Base-by-base conservation (phyloP, 2,113 vertebrate genomes). In the Romanogobio albipinnatus region DNA sequence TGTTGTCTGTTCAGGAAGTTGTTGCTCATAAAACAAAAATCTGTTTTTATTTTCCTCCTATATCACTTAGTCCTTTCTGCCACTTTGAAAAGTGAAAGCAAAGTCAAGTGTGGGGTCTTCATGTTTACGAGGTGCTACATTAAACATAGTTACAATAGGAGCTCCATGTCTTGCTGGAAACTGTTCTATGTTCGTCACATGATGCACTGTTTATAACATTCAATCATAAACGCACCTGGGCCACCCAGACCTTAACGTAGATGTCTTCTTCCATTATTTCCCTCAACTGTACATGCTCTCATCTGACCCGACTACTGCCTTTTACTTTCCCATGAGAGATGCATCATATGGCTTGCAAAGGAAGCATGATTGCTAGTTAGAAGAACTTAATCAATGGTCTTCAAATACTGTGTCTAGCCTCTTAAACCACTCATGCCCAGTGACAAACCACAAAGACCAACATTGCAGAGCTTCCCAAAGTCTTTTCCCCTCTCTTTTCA, bases 281-380 rank as follows among this genome's bases (percentile, higher is more conserved):
- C 70, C 22, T 4, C n/a, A 84, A 59, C 62, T 58, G 3, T 82
- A 62, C 61, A 80, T 78, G 26, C 81, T 76, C 53, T 56, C 84
- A 64, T 33, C 77, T 66, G 76, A 68, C 87, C 49, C 85, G 86
- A 88, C 85, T 81, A 53, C 84, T 39, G 70, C 70, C 86, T 81
- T 92, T 75, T 47, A 61, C 45, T 77, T 82, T 81, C 77, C 79
- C 64, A 53, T 86, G 83, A 84, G 85, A 59, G 39, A 45, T 14
- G 66, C 81, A 68, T 74, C 70, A 45, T 81, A 82, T 88, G 86
- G 85, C 86, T 84, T 89, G 84, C 88, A 85, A 58, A 58, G 85
- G 76, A 84, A 82, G 49, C 77, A 75, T 92, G 92, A 94, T 90
- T 85, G 89, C 85, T 56, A 86, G 89, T 86, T 92, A 90, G 83